Conservation (phyloP, 2,888 invertebrate genomes). For the Buathra laborator region DNA sequence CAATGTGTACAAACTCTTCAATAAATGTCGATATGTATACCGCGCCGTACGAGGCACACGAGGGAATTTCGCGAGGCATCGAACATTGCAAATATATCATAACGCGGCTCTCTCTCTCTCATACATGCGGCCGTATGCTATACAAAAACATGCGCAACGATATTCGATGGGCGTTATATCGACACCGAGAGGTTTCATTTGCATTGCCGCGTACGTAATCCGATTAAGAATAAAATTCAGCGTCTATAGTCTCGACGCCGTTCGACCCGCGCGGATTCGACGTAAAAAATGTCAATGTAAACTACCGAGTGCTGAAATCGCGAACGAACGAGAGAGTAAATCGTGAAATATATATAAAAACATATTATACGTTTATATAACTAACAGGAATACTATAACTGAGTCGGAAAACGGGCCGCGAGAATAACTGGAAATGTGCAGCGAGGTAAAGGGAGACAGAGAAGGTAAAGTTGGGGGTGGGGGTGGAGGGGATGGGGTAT, state of each 20-base stretch:
- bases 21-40: conserved; percentile 58
- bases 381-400: neutral
- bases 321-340: too few relatives aligned
- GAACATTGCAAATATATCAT: conserved; percentile 63
- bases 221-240: conserved; percentile 62
- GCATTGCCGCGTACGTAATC: conserved; percentile 65
- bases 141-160: conserved; percentile 37
- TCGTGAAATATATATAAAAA: too few relatives aligned
- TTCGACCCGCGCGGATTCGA: conserved; percentile 2
- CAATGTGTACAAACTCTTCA: conserved; percentile 40
- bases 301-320: conserved; percentile 1
- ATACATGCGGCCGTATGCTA: neutral
- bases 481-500: neutral
- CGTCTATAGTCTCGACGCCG: neutral
- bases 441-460: conserved; percentile 41
- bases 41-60: neutral
- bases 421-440: conserved; percentile 62
- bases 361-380: neutral
- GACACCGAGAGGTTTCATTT: conserved; percentile 60
- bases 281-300: conserved; percentile 35
- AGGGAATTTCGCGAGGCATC: neutral
- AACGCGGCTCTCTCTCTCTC: neutral
- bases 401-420: conserved; percentile 37
- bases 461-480: neutral
- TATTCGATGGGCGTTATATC: conserved; percentile 47